These are phyloP conservation scores for Caenorhabditis tropicalis DNA, from an alignment of 1,140 invertebrate genomes.

Conservation along the genomic window DNA sequence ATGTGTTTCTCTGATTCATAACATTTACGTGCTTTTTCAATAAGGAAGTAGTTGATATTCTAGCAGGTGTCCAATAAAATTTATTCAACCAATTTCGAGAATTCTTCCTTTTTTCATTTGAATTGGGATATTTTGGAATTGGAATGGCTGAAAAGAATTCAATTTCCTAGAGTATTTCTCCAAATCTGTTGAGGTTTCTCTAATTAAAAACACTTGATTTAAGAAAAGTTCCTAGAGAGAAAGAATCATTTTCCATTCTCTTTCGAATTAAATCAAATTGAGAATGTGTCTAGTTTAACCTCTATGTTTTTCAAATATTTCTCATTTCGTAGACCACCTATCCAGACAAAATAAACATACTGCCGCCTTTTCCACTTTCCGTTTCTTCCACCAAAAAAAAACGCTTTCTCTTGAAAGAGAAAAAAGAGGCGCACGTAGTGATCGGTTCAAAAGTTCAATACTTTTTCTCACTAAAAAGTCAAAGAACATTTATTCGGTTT, in stretches of 20 bases:
- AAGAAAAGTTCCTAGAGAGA: too few species aligned
- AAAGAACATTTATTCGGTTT: constrained; percentile 40
- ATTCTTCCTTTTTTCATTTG: neutral
- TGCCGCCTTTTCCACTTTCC: neutral
- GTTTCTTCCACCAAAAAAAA: neutral
- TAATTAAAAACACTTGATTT: too few species aligned
- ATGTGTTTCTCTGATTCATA: neutral
- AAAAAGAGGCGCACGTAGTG: neutral
- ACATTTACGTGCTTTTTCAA: neutral
- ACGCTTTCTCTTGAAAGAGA: neutral
- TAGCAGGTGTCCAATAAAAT: neutral
- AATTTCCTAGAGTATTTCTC: too few species aligned
- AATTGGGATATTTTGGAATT: neutral
- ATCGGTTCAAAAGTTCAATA: neutral
- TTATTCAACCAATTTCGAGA: neutral
- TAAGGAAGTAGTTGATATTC: neutral
- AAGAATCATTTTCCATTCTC: too few species aligned
- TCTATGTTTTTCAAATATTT: neutral
- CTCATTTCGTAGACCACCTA: constrained; percentile 13
- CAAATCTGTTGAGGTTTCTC: too few species aligned
- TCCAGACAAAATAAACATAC: constrained; percentile 25
- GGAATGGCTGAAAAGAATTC: too few species aligned
- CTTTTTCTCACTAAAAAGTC: neutral
- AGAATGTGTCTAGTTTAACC: neutral
- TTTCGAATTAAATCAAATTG: neutral